Evolutionary conservation across 2,113 vertebrate genomes (phyloP).

Genomic region (Malurus melanocephalus): DNA sequence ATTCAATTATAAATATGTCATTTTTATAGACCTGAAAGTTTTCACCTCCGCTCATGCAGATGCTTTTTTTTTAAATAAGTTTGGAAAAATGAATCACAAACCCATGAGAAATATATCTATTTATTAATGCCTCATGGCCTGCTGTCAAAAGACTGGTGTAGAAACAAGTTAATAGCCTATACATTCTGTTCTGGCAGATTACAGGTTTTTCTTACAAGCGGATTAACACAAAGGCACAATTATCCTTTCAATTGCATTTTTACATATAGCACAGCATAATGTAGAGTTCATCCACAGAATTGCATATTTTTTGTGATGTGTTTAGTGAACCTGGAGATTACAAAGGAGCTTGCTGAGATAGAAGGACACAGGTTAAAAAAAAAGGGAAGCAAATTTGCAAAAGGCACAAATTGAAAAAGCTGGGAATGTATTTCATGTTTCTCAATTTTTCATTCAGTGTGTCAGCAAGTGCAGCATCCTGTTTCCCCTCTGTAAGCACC

Average conservation of each 20-base stretch:
- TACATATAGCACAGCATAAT: background rate
- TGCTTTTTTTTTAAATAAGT: background rate
- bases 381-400: background rate
- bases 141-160: background rate
- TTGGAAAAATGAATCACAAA: slow-evolving; percentile 19
- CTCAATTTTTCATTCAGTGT: background rate
- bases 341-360: background rate
- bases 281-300: background rate
- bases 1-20: background rate
- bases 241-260: slow-evolving; percentile 10
- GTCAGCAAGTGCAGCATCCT: background rate
- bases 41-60: background rate
- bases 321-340: background rate
- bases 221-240: slow-evolving; percentile 29
- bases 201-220: slow-evolving; percentile 11
- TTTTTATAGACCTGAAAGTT: slow-evolving; percentile 11
- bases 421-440: background rate
- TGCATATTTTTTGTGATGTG: background rate
- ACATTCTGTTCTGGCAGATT: slow-evolving; percentile 4
- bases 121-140: background rate
- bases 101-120: background rate
- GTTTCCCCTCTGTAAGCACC: background rate
- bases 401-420: background rate
- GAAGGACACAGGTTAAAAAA: background rate
- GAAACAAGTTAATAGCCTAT: slow-evolving; percentile 17